Evolutionary conservation across 1,140 invertebrate species (phyloP).

Genomic region (Apis dorsata): DNA sequence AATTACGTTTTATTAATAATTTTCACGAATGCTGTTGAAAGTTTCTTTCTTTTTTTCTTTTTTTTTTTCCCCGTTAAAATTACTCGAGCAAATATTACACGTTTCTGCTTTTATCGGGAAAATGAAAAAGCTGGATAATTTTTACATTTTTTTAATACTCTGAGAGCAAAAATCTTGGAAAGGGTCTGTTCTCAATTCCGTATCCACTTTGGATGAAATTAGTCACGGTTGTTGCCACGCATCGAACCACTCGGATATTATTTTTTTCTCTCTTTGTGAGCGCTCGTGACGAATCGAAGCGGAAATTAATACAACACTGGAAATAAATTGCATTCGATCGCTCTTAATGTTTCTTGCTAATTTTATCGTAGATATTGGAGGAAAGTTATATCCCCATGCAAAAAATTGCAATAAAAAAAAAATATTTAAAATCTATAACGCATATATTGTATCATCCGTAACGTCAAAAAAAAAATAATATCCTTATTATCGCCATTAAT

Average conservation of each 20-base stretch:
- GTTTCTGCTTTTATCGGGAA: neutral
- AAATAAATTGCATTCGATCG: conserved; percentile 47
- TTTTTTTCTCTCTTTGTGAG: conserved; percentile 60
- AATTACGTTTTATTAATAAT: too few relatives aligned
- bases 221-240: conserved; percentile 67
- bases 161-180: neutral
- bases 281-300: conserved; percentile 71
- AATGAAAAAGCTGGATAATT: conserved; percentile 2
- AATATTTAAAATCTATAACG: neutral
- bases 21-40: too few relatives aligned
- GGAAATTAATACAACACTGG: conserved; percentile 73
- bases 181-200: conserved; percentile 48
- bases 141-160: conserved; percentile 21
- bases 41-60: too few relatives aligned
- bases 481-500: too few relatives aligned
- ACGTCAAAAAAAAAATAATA: too few relatives aligned
- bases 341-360: too few relatives aligned
- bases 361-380: neutral
- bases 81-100: neutral
- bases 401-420: neutral
- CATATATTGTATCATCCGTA: too few relatives aligned
- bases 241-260: conserved; percentile 67
- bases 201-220: conserved; percentile 60
- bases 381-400: neutral
- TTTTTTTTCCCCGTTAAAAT: too few relatives aligned